Evolutionary conservation across 2,888 invertebrate species (phyloP).

Genomic region (Chrysotoxum bicinctum): DNA sequence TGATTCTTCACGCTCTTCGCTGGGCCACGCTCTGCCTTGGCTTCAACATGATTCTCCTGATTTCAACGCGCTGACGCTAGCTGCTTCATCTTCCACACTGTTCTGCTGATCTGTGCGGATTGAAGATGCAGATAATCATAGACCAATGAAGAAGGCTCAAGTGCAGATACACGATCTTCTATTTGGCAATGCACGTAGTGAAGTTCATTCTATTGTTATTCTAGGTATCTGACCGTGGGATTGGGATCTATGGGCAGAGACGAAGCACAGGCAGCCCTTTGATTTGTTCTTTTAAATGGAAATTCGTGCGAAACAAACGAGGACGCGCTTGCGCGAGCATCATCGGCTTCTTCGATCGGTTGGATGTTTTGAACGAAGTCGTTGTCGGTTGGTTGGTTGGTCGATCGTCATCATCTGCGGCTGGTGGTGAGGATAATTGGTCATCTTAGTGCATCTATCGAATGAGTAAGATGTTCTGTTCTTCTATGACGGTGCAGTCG

Average conservation of each 20-base stretch:
- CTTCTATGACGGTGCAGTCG: slow-evolving; percentile 30
- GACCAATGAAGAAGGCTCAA: slow-evolving; percentile 54
- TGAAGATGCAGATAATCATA: slow-evolving; percentile 68
- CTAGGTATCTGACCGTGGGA: slow-evolving; percentile 68
- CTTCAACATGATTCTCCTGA: slow-evolving; percentile 12
- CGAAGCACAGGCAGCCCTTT: slow-evolving; percentile 58
- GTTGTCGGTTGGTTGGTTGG: not conserved
- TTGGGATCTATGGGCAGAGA: slow-evolving; percentile 60
- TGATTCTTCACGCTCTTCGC: slow-evolving; percentile 68
- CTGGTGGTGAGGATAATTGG: slow-evolving; percentile 57
- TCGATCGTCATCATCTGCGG: not conserved
- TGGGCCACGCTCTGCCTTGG: slow-evolving; percentile 15
- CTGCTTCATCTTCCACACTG: slow-evolving; percentile 2
- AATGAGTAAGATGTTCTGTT: slow-evolving; percentile 66
- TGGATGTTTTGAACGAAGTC: not conserved
- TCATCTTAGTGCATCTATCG: slow-evolving; percentile 50
- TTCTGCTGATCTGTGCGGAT: slow-evolving; percentile 28
- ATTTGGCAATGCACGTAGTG: slow-evolving; percentile 65
- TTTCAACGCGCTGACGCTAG: slow-evolving; percentile 12
- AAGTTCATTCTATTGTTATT: slow-evolving; percentile 49
- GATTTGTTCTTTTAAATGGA: slow-evolving; percentile 73
- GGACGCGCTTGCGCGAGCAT: slow-evolving; percentile 64
- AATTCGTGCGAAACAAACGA: slow-evolving; percentile 73
- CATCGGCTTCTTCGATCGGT: slow-evolving; percentile 34
- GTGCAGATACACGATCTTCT: slow-evolving; percentile 70